These are phyloP conservation scores for Choristoneura fumiferana DNA, from an alignment of 1,140 invertebrate species.

Conservation along the genomic window DNA sequence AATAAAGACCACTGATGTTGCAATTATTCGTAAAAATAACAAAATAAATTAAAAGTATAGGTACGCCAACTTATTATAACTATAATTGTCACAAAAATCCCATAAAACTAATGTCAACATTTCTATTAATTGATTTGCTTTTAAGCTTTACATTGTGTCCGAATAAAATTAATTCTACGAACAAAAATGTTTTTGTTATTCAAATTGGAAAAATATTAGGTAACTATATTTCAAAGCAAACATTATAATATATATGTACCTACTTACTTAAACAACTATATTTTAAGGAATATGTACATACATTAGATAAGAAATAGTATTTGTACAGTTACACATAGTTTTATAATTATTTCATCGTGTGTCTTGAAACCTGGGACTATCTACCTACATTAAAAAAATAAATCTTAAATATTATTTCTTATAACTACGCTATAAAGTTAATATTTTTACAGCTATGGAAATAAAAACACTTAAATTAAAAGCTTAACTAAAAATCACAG, in stretches of 20 bases:
- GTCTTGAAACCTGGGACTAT: conserved; percentile 55
- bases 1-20: too few relatives aligned
- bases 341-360: conserved; percentile 45
- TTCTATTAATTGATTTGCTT: too few relatives aligned
- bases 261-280: not conserved
- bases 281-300: conserved; percentile 36
- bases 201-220: conserved; percentile 1
- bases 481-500: conserved; percentile 57
- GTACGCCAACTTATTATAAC: too few relatives aligned
- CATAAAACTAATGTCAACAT: too few relatives aligned
- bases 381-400: conserved; percentile 69
- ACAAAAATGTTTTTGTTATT: not conserved
- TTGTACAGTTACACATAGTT: conserved; percentile 34
- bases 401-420: conserved; percentile 46
- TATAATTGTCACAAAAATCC: too few relatives aligned
- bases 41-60: too few relatives aligned
- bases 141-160: too few relatives aligned
- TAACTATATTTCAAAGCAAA: not conserved
- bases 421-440: conserved; percentile 1
- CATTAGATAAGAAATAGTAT: conserved; percentile 22
- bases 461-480: conserved; percentile 30
- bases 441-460: conserved; percentile 18
- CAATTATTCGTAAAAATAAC: too few relatives aligned
- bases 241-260: not conserved
- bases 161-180: too few relatives aligned